These are phyloP conservation scores for Drosophila tsacasi DNA, from an alignment of 1,140 invertebrate species.

Conservation along the genomic window DNA sequence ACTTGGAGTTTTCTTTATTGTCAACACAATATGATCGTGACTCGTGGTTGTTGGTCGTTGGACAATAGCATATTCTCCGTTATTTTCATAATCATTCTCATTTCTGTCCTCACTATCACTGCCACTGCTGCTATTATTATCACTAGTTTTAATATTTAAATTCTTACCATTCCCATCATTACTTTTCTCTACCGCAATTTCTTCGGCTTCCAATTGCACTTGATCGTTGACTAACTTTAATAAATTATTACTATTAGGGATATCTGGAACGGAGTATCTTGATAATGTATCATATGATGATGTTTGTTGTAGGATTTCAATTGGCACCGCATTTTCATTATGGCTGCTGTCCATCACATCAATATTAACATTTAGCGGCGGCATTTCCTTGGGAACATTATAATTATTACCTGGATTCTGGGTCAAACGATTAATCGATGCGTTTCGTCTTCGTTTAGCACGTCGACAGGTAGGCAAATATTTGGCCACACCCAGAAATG, in stretches of 20 bases:
- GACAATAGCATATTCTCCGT: constrained; percentile 67
- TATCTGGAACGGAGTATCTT: background rate
- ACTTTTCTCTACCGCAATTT: constrained; percentile 22
- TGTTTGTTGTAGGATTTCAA: background rate
- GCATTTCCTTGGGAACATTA: constrained; percentile 4
- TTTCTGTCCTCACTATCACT: constrained; percentile 41
- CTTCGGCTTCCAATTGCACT: constrained; percentile 12
- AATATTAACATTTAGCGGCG: constrained; percentile 52
- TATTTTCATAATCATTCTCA: constrained; percentile 42
- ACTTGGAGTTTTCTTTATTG: constrained; percentile 80
- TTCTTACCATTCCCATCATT: constrained; percentile 1
- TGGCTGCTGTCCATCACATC: constrained; percentile 8
- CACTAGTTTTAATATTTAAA: constrained; percentile 22
- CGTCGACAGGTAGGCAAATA: constrained; percentile 65
- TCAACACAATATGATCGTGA: constrained; percentile 71
- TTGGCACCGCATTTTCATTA: constrained; percentile 14
- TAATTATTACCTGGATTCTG: background rate
- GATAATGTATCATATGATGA: background rate
- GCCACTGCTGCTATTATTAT: constrained; percentile 39
- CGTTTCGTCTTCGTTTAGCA: constrained; percentile 7
- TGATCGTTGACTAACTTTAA: constrained; percentile 44
- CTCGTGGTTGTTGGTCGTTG: constrained; percentile 44
- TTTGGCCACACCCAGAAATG: constrained; percentile 72
- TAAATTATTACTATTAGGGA: constrained; percentile 45
- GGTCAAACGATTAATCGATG: background rate